Conservation (phyloP, 2,888 invertebrate species). For the Tetropium fuscum region DNA sequence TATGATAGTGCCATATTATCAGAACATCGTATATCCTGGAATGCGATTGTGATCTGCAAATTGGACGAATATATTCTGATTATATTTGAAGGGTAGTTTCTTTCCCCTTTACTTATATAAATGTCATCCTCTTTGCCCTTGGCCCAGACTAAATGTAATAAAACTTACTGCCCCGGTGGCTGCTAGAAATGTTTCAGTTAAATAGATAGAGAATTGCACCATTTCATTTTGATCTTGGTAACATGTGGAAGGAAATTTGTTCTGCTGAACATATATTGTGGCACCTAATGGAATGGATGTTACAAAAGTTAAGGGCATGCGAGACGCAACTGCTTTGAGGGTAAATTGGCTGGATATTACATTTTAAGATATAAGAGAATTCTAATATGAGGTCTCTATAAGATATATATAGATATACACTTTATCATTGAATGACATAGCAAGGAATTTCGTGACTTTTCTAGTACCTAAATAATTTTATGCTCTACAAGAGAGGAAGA, state of each 20-base stretch:
- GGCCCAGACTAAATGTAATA: conserved; percentile 10
- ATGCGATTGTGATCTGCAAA: too few relatives aligned
- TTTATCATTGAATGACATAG: too few relatives aligned
- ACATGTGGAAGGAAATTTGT: conserved; percentile 6
- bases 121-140: not conserved
- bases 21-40: too few relatives aligned
- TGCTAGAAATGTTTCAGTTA: conserved; percentile 6
- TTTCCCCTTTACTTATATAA: not conserved
- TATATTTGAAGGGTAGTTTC: conserved; percentile 1
- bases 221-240: conserved; percentile 8
- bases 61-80: too few relatives aligned
- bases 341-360: not conserved
- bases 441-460: too few relatives aligned
- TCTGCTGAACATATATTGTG: not conserved
- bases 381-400: too few relatives aligned
- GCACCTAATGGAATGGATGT: conserved; percentile 7
- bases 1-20: too few relatives aligned
- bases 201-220: conserved; percentile 7
- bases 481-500: too few relatives aligned
- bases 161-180: not conserved
- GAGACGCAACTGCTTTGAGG: conserved; percentile 5
- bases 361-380: too few relatives aligned
- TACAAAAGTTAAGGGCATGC: not conserved
- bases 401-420: too few relatives aligned
- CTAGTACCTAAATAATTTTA: too few relatives aligned